Percentiles rank a stretch among this genome's conserved stretches.
Evolutionary conservation across 1,140 invertebrate genomes (phyloP).

Genomic region (Bombus cullumanus): DNA sequence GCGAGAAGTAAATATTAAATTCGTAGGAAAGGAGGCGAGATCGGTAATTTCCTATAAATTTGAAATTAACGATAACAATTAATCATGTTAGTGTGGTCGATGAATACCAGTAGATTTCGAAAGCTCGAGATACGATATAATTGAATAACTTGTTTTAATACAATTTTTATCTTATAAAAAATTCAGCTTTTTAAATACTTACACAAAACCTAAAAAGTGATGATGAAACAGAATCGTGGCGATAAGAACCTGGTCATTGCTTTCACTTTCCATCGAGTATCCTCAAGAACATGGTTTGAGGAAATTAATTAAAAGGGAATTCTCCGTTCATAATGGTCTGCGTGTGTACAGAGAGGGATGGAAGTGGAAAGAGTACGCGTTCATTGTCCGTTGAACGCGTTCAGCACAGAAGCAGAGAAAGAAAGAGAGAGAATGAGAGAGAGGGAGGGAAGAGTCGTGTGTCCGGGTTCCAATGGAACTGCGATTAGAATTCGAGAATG

Average conservation of each 20-base stretch:
- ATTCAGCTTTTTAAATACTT: neutral
- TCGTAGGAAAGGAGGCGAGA: accelerated
- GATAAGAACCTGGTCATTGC: neutral
- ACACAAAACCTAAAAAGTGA: neutral
- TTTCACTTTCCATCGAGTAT: too few relatives aligned
- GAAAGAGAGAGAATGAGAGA: neutral
- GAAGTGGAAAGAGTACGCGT: neutral
- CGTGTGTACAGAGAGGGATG: constrained; percentile 6
- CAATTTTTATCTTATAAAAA: neutral
- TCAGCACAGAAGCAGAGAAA: neutral
- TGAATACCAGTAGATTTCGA: neutral
- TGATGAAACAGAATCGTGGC: neutral
- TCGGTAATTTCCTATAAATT: neutral
- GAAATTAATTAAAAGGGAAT: constrained; percentile 80
- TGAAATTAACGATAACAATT: neutral
- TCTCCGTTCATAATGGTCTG: constrained; percentile 52
- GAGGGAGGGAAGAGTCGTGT: constrained; percentile 31
- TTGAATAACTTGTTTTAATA: neutral
- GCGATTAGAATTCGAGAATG: constrained; percentile 80
- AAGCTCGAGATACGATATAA: neutral
- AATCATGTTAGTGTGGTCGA: neutral
- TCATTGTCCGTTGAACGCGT: neutral
- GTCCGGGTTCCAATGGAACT: constrained; percentile 59
- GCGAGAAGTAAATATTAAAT: neutral
- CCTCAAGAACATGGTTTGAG: constrained; percentile 20